Conservation (phyloP, 1,140 invertebrate genomes). For the Lethocerus indicus region DNA sequence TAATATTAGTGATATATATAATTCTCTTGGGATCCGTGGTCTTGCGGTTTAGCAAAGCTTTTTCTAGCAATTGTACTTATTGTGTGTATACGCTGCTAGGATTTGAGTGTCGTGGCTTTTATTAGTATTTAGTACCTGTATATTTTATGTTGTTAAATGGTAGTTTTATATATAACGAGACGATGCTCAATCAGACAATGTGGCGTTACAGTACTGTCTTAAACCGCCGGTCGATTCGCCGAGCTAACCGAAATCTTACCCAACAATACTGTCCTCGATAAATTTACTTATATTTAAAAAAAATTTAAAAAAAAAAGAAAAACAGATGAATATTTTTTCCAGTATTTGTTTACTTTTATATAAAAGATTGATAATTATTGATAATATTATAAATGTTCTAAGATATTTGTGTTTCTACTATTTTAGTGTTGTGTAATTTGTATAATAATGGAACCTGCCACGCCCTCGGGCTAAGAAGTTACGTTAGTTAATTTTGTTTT, state of each 20-base stretch:
- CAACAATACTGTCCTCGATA: conserved; percentile 8
- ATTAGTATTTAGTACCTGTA: conserved; percentile 11
- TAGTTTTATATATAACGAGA: conserved; percentile 11
- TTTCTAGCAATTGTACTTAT: neutral
- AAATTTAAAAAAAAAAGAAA: no score
- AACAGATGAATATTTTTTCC: conserved; percentile 19
- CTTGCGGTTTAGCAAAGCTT: conserved; percentile 4
- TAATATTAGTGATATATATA: conserved; percentile 13
- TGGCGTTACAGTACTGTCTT: no score
- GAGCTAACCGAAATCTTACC: neutral
- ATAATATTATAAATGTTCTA: conserved; percentile 20
- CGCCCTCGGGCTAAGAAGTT: conserved; percentile 14
- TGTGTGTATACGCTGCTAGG: conserved; percentile 9
- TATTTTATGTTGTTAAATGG: conserved; percentile 9
- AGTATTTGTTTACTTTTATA: conserved; percentile 21
- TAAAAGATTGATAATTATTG: conserved; percentile 17
- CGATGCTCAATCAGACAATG: conserved; percentile 10
- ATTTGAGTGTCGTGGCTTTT: conserved; percentile 10
- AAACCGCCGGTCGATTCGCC: no score
- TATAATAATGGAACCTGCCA: conserved; percentile 14
- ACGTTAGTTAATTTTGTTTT: conserved; percentile 16
- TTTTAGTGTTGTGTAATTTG: conserved; percentile 18
- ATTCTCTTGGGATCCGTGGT: conserved; percentile 8
- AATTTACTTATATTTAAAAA: conserved; percentile 13
- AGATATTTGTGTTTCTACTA: conserved; percentile 17